Conservation (phyloP, 2,113 vertebrate species). For the Cynopterus brachyotis region DNA sequence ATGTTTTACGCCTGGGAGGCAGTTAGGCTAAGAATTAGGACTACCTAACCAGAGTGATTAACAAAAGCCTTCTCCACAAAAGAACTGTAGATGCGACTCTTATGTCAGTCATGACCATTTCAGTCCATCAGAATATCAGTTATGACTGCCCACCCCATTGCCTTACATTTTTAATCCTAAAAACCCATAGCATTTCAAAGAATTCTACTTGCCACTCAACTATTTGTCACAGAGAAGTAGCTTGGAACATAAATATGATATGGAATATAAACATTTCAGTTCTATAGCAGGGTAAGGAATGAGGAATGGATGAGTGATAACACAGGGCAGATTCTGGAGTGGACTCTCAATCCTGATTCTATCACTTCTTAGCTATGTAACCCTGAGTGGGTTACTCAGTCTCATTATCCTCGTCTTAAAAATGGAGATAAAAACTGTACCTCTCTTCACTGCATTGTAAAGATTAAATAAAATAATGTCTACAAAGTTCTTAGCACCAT, state of each 20-base stretch:
- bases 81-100: neutral
- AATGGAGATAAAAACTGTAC: neutral
- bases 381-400: neutral
- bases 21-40: neutral
- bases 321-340: neutral
- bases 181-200: neutral
- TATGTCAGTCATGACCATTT: neutral
- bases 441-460: neutral
- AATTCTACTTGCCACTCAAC: neutral
- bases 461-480: neutral
- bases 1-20: neutral
- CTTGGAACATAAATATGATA: neutral
- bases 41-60: neutral
- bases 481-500: neutral
- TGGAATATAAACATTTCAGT: neutral
- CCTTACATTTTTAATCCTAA: neutral
- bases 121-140: neutral
- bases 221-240: neutral
- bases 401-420: neutral
- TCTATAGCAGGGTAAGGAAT: neutral
- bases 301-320: neutral
- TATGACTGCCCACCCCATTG: neutral
- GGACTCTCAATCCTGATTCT: neutral
- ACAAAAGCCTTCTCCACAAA: neutral
- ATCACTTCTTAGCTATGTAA: neutral